A percentile compares a stretch with the other conserved stretches of the same genome.
phyloP scores from a whole-genome alignment of 1,140 invertebrate genomes.

The Maconellicoccus hirsutus region DNA sequence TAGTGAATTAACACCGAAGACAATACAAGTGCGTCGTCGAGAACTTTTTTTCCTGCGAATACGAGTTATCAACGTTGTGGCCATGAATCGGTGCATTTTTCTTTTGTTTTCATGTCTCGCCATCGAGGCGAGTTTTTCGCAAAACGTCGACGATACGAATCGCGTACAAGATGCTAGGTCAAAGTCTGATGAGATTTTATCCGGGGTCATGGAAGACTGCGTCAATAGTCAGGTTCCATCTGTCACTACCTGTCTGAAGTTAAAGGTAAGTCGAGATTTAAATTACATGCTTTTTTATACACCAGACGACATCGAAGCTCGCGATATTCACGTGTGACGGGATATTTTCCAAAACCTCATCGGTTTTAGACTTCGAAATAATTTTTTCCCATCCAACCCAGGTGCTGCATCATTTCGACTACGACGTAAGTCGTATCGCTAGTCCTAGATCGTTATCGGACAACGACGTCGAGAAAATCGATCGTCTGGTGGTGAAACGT shows the following conservation, averaged over 20 bases:
- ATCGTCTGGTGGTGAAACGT: constrained; percentile 44
- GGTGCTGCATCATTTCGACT: constrained; percentile 31
- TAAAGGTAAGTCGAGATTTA: not conserved
- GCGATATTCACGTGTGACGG: too few species aligned
- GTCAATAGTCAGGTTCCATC: not conserved
- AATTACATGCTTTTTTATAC: not conserved
- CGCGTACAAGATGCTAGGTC: not conserved
- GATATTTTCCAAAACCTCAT: too few species aligned
- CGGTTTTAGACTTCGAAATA: too few species aligned
- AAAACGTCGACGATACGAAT: not conserved
- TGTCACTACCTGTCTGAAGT: not conserved
- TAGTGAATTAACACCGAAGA: too few species aligned
- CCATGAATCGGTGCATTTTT: not conserved
- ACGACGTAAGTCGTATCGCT: constrained; percentile 39
- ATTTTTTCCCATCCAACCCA: too few species aligned
- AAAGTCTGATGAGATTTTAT: not conserved
- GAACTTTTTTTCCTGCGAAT: too few species aligned
- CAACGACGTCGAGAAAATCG: constrained; percentile 16
- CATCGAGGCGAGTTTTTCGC: not conserved
- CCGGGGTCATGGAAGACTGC: not conserved
- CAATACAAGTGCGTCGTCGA: not conserved
- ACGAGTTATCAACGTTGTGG: too few species aligned
- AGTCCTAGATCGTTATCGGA: not conserved
- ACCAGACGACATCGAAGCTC: too few species aligned
- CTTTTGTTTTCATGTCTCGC: not conserved